Evolutionary conservation across 2,797 vertebrate species (phyloP), one percentile per base, ranked within the genome.

Genomic region (Premnoplex brunnescens): DNA sequence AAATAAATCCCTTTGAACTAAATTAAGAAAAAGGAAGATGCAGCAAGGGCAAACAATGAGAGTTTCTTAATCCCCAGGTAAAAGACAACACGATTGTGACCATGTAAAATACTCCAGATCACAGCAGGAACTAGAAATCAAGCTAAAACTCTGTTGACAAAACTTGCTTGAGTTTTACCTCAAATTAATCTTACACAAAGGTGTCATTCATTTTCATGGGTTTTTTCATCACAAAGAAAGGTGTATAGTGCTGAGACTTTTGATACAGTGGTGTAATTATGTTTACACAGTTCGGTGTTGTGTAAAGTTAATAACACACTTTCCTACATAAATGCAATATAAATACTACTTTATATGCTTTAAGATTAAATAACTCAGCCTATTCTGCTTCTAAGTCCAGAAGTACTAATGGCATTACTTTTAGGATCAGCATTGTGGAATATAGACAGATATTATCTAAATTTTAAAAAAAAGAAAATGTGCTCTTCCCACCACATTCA

Each of bases 251-350:
- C 17, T 88, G 39, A 62, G 17, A n/a, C 14, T 59, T 69, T 46
- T 46, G 17, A 51, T 27, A 48, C 0, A 1, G 5, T 55, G 9
- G 0, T 62, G 8, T n/a, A 73, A 34, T 4, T 41, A 9, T 32
- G 3, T 54, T 76, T 66, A 27, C 9, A 24, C 2, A 46, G 8
- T 34, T 28, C 23, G 54, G 8, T 7, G 6, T 21, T 32, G 10
- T 69, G 12, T 72, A 67, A 87, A 81, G 14, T 4, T 46, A 43
- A 8, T 27, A 72, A 56, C 5, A 68, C 20, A 12, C 14, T 64
- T 82, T 2, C 11, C 17, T 79, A 27, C 10, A 22, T 20, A 30
- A 58, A 1, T 30, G 20, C 3, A n/a, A 7, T 48, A 34, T 49
- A 43, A 63, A 39, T 46, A 21, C 5, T 16, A 8, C 3, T 34